Base-by-base conservation (phyloP, 30 jellyfish, hydroid and myxozoan species). In the Morbakka virulenta region DNA sequence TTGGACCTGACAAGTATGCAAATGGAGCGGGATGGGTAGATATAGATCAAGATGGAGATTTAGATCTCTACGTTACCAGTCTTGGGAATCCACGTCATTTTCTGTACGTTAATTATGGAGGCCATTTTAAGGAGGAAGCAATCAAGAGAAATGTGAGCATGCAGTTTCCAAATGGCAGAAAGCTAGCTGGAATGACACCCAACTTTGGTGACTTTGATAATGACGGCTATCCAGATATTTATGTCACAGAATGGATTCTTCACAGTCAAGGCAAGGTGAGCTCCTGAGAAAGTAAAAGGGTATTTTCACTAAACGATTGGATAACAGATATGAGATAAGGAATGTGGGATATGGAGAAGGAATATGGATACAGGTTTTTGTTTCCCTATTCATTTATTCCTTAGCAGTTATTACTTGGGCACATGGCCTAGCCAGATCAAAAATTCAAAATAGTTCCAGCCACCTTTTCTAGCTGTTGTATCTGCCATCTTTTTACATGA, bases 11-110 rank as follows among this genome's bases (percentile, higher is more conserved):
- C 0, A 79, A 48, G 26, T 92, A 66, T 63, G 98, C 93, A 22
- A 92, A 85, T 62, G 98, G 98, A 20, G 98, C 96, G 20, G 91
- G 95, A 6, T 92, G 95, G 96, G 78, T 92, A 12, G 98, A 92
- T 68, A 76, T 92, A 12, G 98, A 92, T 74, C 92, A 92, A 53
- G 98, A 92, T 65, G 98, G 98, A 1, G 98, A 92, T 81, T 66
- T 92, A 3, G 98, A 92, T 53, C 77, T 92, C 28, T 92, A 72
- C 79, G 96, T 92, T 50, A 92, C 98, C 29, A 72, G 96, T 34
- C 88, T 81, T 22, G 98, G 98, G 20, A 95, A 74, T 36, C 30
- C 94, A n/a, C 89, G 96, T 1, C 98, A 92, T 74, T 92, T 83
- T 68, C 87, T 92, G 30, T 92, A 92, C 65, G 83, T 92, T 35